Percentiles rank a stretch among this genome's conserved stretches.
phyloP scores from a whole-genome alignment of 2,888 invertebrate species.

The Tortrix viridana region DNA sequence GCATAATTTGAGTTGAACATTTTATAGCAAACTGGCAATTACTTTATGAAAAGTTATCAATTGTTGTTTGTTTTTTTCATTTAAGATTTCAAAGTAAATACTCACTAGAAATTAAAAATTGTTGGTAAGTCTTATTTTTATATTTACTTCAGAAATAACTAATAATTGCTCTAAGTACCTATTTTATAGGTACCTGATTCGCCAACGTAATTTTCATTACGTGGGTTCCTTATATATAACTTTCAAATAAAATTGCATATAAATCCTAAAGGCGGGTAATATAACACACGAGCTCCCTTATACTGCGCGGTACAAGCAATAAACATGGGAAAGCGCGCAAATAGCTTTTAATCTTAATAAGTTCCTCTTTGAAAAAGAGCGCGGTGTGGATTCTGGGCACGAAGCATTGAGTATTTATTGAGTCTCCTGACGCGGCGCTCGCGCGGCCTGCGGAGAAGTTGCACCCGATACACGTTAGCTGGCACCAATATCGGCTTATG shows the following conservation, averaged over 20 bases:
- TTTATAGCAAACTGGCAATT: constrained; percentile 30
- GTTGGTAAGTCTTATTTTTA: too few relatives aligned
- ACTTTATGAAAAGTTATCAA: constrained; percentile 27
- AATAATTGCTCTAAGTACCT: neutral
- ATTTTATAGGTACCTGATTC: neutral
- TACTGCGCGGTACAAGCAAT: constrained; percentile 3
- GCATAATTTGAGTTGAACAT: constrained; percentile 23
- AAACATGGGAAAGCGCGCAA: neutral
- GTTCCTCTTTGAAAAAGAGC: constrained; percentile 4
- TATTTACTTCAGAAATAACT: too few relatives aligned
- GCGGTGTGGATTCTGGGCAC: constrained; percentile 16
- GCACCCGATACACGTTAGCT: constrained; percentile 3
- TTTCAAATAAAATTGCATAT: neutral
- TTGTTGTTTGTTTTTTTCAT: constrained; percentile 24
- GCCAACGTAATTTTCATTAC: constrained; percentile 6
- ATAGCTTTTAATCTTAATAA: constrained; percentile 5
- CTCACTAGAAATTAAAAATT: too few relatives aligned
- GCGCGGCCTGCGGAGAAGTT: neutral
- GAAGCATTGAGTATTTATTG: constrained; percentile 21
- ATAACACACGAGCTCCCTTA: neutral
- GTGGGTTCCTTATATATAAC: too few relatives aligned
- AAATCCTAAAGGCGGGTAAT: neutral
- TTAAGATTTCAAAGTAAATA: neutral
- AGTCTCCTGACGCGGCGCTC: constrained; percentile 7
- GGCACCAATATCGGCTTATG: constrained; percentile 25